phyloP scores from a whole-genome alignment of 2,888 invertebrate species.

The Hemithea aestivaria region DNA sequence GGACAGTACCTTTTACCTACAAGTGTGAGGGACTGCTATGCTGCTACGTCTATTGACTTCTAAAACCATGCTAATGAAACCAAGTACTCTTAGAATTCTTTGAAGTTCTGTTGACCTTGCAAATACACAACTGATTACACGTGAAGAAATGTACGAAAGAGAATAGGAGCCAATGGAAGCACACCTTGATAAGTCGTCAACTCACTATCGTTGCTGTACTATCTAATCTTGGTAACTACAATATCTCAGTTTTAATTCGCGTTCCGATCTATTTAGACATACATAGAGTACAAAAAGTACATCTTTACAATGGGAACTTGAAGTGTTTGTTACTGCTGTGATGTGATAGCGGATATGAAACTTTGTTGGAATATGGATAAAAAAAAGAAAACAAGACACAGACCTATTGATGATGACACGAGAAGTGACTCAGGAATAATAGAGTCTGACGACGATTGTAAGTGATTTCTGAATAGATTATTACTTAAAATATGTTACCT shows the following conservation, averaged over 20 bases:
- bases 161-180: slow-evolving; percentile 44
- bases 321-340: slow-evolving; percentile 23
- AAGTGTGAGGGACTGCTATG: too few species aligned
- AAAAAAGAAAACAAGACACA: slow-evolving; percentile 48
- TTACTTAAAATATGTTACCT: too few species aligned
- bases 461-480: too few species aligned
- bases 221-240: slow-evolving; percentile 64
- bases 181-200: slow-evolving; percentile 53
- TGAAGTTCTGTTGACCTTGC: slow-evolving; percentile 29
- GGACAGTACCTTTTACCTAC: too few species aligned
- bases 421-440: slow-evolving; percentile 61
- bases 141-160: slow-evolving; percentile 32
- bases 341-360: slow-evolving; percentile 29
- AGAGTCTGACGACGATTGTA: slow-evolving; percentile 50
- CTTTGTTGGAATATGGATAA: slow-evolving; percentile 52
- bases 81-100: slow-evolving; percentile 3
- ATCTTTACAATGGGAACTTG: slow-evolving; percentile 34
- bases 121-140: slow-evolving; percentile 23
- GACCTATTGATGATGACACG: slow-evolving; percentile 68
- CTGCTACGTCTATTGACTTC: too few species aligned
- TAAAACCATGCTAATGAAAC: too few species aligned
- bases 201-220: slow-evolving; percentile 52
- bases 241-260: slow-evolving; percentile 67
- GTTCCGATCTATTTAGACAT: slow-evolving; percentile 48
- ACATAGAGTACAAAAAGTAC: slow-evolving; percentile 16